Evolutionary conservation across 2,797 vertebrate species (phyloP).

Genomic region (Periparus ater): DNA sequence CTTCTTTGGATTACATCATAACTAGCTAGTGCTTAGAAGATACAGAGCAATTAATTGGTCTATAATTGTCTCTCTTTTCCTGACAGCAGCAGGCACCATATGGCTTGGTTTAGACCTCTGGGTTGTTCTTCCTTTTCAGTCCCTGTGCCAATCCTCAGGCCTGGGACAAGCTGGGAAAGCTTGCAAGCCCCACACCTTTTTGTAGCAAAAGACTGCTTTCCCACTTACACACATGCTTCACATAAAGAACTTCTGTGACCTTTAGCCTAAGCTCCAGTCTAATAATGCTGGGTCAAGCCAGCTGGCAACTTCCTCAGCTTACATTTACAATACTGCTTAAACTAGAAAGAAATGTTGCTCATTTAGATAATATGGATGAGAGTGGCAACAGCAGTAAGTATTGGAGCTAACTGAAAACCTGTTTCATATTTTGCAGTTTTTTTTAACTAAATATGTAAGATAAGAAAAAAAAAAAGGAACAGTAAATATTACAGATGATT

Average conservation of each 20-base stretch:
- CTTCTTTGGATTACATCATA: neutral
- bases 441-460: neutral
- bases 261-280: constrained; percentile 5
- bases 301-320: constrained; percentile 52
- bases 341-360: neutral
- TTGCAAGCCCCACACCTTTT: neutral
- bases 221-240: constrained; percentile 41
- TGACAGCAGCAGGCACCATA: constrained; percentile 53
- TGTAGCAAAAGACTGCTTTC: neutral
- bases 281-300: constrained; percentile 50
- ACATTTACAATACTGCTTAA: constrained; percentile 22
- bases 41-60: constrained; percentile 30
- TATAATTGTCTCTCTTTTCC: constrained; percentile 2
- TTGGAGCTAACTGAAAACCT: neutral
- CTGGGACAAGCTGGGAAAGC: accelerated
- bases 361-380: neutral
- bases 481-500: neutral
- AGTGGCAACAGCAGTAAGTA: neutral
- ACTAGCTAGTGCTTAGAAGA: neutral
- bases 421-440: neutral
- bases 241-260: constrained; percentile 40
- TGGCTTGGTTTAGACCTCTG: constrained; percentile 19
- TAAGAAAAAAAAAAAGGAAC: neutral
- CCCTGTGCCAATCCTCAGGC: neutral
- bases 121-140: constrained; percentile 35